Conservation (phyloP, 2,113 vertebrate genomes). For the Scolopax mira region DNA sequence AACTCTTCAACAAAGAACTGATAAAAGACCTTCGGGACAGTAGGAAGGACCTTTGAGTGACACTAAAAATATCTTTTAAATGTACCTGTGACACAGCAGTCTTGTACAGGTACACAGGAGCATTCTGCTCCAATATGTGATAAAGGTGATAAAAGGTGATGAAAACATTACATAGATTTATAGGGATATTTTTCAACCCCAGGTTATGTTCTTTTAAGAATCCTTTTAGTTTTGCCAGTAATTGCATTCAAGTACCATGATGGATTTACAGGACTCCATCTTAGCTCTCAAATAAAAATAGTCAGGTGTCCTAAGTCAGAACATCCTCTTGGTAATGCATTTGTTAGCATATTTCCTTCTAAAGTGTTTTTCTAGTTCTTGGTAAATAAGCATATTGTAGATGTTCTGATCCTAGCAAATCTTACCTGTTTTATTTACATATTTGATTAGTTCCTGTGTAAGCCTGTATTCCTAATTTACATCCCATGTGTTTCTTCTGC, state of each 20-base stretch:
- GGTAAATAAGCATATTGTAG: neutral
- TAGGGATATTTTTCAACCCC: neutral
- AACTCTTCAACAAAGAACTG: neutral
- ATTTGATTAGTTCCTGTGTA: neutral
- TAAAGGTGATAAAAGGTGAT: no score
- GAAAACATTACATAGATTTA: neutral
- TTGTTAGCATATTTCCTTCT: neutral
- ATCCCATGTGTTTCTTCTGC: neutral
- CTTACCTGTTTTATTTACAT: neutral
- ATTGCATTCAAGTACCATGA: neutral
- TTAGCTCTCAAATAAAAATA: neutral
- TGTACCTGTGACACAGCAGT: neutral
- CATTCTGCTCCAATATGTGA: rapidly evolving
- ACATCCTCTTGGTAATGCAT: neutral
- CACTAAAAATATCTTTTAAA: neutral
- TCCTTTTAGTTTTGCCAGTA: neutral
- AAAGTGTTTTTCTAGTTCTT: neutral
- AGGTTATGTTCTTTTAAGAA: neutral
- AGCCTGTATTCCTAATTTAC: neutral
- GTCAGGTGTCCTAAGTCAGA: neutral
- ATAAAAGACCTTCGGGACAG: neutral
- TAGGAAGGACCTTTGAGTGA: neutral
- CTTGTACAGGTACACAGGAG: no score
- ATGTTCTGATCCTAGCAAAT: neutral
- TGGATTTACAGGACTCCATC: neutral